Conservation (phyloP, 2,797 vertebrate genomes). For the Parauchenoglanis punctatus region DNA sequence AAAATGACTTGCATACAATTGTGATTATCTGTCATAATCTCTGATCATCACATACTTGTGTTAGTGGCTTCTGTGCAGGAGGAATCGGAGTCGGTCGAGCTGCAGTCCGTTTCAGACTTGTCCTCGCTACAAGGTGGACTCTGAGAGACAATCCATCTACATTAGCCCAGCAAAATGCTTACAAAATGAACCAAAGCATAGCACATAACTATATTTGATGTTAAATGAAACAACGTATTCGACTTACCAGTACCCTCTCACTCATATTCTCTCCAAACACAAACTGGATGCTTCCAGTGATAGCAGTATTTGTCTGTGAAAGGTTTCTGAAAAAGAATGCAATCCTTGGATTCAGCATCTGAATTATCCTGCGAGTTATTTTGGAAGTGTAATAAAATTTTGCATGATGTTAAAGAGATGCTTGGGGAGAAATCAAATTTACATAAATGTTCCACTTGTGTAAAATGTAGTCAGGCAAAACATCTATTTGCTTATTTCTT, state of each 20-base stretch:
- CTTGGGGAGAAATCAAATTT: neutral
- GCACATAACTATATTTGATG: neutral
- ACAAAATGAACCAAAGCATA: constrained; percentile 1
- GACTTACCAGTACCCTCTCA: constrained; percentile 80
- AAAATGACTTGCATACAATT: neutral
- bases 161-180: neutral
- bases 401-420: neutral
- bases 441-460: neutral
- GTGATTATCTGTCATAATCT: neutral
- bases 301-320: constrained; percentile 56
- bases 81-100: constrained; percentile 51
- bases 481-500: neutral
- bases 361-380: neutral
- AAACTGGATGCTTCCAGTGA: constrained; percentile 67
- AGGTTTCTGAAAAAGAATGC: constrained; percentile 63
- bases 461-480: neutral
- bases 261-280: constrained; percentile 86
- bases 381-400: neutral
- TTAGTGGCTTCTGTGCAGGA: constrained; percentile 43
- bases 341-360: neutral
- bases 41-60: constrained; percentile 45
- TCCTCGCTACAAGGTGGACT: constrained; percentile 53
- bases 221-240: neutral
- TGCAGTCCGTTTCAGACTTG: constrained; percentile 49
- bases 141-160: constrained; percentile 30